Base-by-base conservation (phyloP, 2,113 vertebrate genomes). In the Chionis minor region DNA sequence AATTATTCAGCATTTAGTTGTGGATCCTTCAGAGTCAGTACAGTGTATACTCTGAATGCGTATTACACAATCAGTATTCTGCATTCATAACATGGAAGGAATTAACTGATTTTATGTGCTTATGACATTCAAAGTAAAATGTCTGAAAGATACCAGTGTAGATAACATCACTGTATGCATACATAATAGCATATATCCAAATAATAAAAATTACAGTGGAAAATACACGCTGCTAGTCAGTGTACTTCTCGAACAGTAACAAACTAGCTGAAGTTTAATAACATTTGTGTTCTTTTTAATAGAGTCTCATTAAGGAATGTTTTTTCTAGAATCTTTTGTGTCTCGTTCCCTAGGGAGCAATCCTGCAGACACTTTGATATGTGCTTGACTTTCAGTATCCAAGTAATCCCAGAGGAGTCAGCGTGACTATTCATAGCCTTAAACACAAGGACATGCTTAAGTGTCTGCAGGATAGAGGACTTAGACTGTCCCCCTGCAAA, bases 51-150 rank as follows among this genome's bases (percentile, higher is more conserved):
- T 75, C 51, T 66, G 88, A 95, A 95, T 96, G 66, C 90, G 20
- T 86, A 82, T 93, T 77, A 80, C n/a, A 14, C 85, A 91, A 95
- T 97, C 87, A 90, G 96, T 93, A 96, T 96, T 96, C 92, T 74
- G 51, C 44, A 59, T 82, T 95, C 70, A 75, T 92, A 88, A 84
- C 13, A 9, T 27, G 67, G 87, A 90, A 94, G 83, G 77, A 97
- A 96, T 95, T 97, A 97, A 82, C 80, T 89, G 84, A 66, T 85
- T 96, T 97, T 87, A 88, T 94, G 95, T 93, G 93, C 89, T 96
- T 88, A 55, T 91, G 87, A 73, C 65, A 90, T 72, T 92, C 81
- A 86, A 52, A 95, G 85, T 84, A 81, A 96, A 86, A 81, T 95
- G 86, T 71, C 91, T 92, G 87, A 72, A 92, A 86, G n/a, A 81